phyloP scores from a whole-genome alignment of 2,888 invertebrate species.

The Plutella xylostella region DNA sequence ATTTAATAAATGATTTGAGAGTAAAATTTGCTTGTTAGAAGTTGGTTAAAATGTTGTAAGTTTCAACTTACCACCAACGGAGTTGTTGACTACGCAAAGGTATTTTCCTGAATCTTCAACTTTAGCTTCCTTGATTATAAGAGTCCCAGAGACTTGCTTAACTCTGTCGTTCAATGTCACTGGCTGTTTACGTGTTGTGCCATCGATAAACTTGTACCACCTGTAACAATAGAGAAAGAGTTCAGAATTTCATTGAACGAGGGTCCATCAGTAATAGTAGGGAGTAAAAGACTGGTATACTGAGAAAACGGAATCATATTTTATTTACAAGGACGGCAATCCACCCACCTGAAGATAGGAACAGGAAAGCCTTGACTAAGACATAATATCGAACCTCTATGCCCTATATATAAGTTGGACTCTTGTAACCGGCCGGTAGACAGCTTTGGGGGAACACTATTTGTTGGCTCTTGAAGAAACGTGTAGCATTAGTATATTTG shows the following conservation, averaged over 20 bases:
- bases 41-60: neutral
- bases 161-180: conserved; percentile 90
- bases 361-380: conserved; percentile 81
- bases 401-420: conserved; percentile 36
- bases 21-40: neutral
- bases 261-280: too few relatives aligned
- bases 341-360: conserved; percentile 79
- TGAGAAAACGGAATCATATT: neutral
- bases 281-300: neutral
- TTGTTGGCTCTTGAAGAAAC: conserved; percentile 73
- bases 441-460: conserved; percentile 74
- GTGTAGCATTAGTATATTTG: too few relatives aligned
- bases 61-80: conserved; percentile 81
- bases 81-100: conserved; percentile 93
- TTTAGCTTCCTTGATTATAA: conserved; percentile 91
- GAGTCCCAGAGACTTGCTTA: conserved; percentile 92
- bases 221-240: conserved; percentile 75
- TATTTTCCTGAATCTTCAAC: conserved; percentile 96
- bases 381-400: conserved; percentile 70
- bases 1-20: neutral
- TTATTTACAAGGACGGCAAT: neutral
- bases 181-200: conserved; percentile 87
- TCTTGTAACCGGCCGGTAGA: conserved; percentile 70
- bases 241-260: conserved; percentile 24
- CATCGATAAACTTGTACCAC: conserved; percentile 95